A percentile compares a stretch with the other conserved stretches of the same genome.
These are phyloP conservation scores for Eretmodus cyanostictus DNA, from an alignment of 2,113 vertebrate species.

Conservation along the genomic window DNA sequence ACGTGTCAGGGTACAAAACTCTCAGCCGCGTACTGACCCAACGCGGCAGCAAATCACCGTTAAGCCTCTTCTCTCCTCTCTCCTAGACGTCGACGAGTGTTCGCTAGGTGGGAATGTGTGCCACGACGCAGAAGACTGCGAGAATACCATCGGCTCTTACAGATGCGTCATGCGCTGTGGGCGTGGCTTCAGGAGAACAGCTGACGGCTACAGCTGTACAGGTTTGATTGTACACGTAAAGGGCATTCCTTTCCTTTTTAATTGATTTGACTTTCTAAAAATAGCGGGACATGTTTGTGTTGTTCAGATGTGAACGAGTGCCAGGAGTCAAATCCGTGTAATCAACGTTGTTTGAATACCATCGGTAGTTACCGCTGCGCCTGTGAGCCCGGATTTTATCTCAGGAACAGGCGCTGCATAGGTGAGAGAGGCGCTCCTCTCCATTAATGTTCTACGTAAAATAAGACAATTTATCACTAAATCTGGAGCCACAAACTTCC, in stretches of 20 bases:
- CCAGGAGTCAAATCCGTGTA: slow-evolving; percentile 85
- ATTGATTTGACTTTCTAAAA: background rate
- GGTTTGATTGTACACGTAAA: slow-evolving; percentile 55
- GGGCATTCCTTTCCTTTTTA: background rate
- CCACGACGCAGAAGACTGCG: slow-evolving; percentile 80
- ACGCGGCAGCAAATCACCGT: too few relatives aligned
- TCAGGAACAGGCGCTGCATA: slow-evolving; percentile 86
- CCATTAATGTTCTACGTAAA: background rate
- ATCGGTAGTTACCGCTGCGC: slow-evolving; percentile 93
- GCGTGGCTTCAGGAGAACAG: slow-evolving; percentile 79
- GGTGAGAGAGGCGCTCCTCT: slow-evolving; percentile 66
- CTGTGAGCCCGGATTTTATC: slow-evolving; percentile 89
- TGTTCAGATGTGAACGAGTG: slow-evolving; percentile 91
- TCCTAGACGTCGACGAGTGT: slow-evolving; percentile 91
- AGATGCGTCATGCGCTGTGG: slow-evolving; percentile 82
- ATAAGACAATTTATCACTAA: background rate
- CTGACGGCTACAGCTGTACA: slow-evolving; percentile 83
- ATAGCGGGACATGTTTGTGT: background rate
- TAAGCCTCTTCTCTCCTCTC: background rate
- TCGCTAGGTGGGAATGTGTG: slow-evolving; percentile 76
- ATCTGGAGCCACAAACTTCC: background rate
- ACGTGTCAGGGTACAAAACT: slow-evolving; percentile 83
- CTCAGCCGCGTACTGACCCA: too few relatives aligned
- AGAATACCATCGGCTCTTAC: slow-evolving; percentile 87
- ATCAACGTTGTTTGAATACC: slow-evolving; percentile 89